Evolutionary conservation across 2,113 vertebrate genomes (phyloP), one percentile per base, ranked within the genome.

Genomic region (Plectropomus leopardus): DNA sequence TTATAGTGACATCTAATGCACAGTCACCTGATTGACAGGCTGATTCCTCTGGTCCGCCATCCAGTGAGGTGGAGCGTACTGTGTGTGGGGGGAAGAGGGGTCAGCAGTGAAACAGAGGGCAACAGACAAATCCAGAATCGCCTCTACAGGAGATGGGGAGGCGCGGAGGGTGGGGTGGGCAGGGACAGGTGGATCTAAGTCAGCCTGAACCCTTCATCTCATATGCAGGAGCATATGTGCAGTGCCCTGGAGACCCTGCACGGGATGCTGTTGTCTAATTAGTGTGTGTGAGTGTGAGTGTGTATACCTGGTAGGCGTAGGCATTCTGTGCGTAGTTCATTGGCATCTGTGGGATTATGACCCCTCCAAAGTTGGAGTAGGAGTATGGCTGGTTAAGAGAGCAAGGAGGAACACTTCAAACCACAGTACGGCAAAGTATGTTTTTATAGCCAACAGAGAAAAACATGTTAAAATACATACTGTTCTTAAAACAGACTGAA

Each of bases 271-370:
- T 24, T 79, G 47, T 67, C 50, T 47, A 74, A 74, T 32, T 61
- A 21, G 65, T 67, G 61, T 53, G 14, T 0, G 28, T 4, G 28
- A 36, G 47, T 24, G 66, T 21, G 36, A n/a, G 68, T 53, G 71
- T 11, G 40, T 65, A 16, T 94, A 99, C 97, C 97, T 96, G 96
- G 71, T 97, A 98, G 77, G 92, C 86, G 71, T 97, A 98, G 26
- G 95, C 36, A 2, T 96, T 95, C 85, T 95, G 94, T n/a, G 95
- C 74, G 65, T 97, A 98, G 45, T 96, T 96, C 80, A 97, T 10
- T 42, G 96, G 96, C 92, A 97, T 93, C 74, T 96, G 96, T 34
- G 96, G 97, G 67, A 96, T 89, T 82, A 96, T 61, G 68, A 95
- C 1, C 73, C 95, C 85, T 68, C 96, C 89, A 86, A 94, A 94